Conservation (phyloP, 2,113 vertebrate genomes). For the Perognathus longimembris region DNA sequence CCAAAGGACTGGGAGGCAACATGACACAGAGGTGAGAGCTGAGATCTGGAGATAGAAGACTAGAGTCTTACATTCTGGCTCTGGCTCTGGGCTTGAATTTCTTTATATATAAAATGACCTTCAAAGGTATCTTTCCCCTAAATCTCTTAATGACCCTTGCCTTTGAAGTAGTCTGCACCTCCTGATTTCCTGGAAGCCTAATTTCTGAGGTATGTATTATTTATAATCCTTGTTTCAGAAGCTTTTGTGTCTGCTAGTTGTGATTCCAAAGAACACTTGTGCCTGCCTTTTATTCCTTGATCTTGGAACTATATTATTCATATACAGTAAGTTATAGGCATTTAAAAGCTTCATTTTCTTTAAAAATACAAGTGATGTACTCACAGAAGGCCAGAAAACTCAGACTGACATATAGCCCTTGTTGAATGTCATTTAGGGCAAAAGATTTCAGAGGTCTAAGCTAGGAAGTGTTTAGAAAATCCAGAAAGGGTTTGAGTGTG, state of each 20-base stretch:
- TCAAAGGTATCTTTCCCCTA: neutral
- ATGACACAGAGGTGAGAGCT: too few species aligned
- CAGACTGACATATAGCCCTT: neutral
- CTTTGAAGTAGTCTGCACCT: neutral
- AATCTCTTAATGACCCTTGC: neutral
- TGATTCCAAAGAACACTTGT: neutral
- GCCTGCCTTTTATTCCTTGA: neutral
- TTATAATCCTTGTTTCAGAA: neutral
- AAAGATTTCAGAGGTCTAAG: neutral
- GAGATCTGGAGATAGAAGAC: neutral
- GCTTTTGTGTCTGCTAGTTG: neutral
- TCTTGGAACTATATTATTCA: neutral
- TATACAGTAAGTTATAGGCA: neutral
- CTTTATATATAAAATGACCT: neutral
- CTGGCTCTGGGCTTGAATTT: neutral
- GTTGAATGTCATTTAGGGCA: neutral
- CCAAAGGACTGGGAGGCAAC: neutral
- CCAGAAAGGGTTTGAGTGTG: neutral
- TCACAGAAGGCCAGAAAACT: neutral
- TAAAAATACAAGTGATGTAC: neutral
- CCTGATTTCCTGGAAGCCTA: neutral
- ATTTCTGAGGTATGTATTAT: neutral
- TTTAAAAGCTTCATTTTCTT: conserved; percentile 42
- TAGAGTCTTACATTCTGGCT: neutral
- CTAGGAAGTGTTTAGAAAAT: neutral